Evolutionary conservation across 2,888 invertebrate genomes (phyloP).

Genomic region (Zaprionus bogoriensis): DNA sequence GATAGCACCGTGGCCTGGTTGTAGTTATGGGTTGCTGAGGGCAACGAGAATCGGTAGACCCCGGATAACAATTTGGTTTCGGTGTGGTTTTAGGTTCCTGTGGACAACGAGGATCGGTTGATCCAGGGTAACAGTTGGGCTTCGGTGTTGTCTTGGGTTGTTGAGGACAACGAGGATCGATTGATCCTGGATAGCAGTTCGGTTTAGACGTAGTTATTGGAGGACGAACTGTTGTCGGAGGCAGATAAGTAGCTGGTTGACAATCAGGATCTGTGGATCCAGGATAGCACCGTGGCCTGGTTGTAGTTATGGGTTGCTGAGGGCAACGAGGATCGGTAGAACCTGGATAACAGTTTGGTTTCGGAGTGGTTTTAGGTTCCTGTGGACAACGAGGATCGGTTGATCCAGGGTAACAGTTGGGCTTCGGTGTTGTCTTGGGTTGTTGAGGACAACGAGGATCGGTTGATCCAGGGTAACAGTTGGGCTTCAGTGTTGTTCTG

Average conservation of each 20-base stretch:
- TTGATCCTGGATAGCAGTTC: conserved; percentile 75
- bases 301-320: background rate
- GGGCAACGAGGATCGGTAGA: conserved; percentile 76
- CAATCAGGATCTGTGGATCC: conserved; percentile 81
- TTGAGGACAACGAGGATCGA: conserved; percentile 78
- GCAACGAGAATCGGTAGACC: conserved; percentile 81
- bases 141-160: conserved; percentile 5
- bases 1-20: conserved; percentile 64
- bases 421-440: conserved; percentile 63
- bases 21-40: conserved; percentile 41
- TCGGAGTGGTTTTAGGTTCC: conserved; percentile 2
- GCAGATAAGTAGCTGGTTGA: conserved; percentile 7
- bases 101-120: conserved; percentile 16
- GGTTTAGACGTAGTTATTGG: background rate
- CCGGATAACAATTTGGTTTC: conserved; percentile 54
- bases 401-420: conserved; percentile 14
- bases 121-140: conserved; percentile 79
- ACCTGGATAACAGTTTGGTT: conserved; percentile 77
- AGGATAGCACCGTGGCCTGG: conserved; percentile 55
- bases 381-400: conserved; percentile 3
- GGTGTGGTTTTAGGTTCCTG: conserved; percentile 3
- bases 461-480: conserved; percentile 80
- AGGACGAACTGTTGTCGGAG: background rate
- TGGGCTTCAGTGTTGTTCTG: conserved; percentile 20
- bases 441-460: conserved; percentile 69